Conservation (phyloP, 2,113 vertebrate species). For the Sarotherodon lohbergeri region DNA sequence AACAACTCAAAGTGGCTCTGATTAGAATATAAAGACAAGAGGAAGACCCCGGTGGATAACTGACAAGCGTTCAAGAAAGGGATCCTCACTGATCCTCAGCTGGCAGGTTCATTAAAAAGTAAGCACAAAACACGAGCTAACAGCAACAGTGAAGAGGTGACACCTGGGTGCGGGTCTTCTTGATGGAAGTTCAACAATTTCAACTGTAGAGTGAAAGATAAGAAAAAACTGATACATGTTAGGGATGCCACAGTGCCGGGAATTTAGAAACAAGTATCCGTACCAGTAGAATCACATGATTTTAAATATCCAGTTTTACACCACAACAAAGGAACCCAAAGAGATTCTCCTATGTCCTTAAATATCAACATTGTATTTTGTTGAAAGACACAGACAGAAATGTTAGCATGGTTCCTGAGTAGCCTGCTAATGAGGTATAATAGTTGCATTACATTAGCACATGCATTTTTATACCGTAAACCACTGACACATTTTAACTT, state of each 20-base stretch:
- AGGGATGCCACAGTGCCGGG: not conserved
- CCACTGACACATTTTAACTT: fast-evolving
- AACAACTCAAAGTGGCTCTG: not conserved
- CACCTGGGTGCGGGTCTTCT: not conserved
- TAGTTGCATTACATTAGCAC: not conserved
- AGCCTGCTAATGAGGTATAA: not conserved
- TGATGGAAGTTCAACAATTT: not conserved
- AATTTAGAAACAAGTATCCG: not conserved
- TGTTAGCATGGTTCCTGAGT: not conserved
- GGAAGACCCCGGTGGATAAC: not conserved
- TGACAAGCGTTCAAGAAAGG: not conserved
- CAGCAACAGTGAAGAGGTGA: not conserved
- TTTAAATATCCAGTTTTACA: not conserved
- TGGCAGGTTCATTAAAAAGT: not conserved
- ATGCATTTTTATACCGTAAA: not conserved
- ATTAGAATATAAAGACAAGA: not conserved
- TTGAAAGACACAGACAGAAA: not conserved
- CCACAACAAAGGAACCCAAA: not conserved
- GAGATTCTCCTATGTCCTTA: not conserved
- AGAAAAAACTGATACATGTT: not conserved
- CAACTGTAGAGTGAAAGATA: not conserved
- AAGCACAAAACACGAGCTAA: fast-evolving
- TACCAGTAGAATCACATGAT: not conserved
- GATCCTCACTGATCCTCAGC: not conserved
- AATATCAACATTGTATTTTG: not conserved